These are phyloP conservation scores for Ctenopoma kingsleyae DNA, from an alignment of 2,797 vertebrate species.

Conservation along the genomic window DNA sequence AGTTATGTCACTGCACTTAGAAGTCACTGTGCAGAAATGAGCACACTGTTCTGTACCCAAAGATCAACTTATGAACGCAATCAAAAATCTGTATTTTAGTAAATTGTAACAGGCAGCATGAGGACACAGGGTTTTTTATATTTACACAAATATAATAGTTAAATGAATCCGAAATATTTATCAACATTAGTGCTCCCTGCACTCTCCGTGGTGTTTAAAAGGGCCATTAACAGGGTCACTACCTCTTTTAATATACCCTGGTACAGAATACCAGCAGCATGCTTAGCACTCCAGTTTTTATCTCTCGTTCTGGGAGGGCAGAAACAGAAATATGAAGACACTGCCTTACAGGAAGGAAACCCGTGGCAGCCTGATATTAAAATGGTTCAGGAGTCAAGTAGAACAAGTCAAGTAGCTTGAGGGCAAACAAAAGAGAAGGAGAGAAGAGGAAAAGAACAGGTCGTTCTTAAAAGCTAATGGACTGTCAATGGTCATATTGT, in stretches of 20 bases:
- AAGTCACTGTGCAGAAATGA: not conserved
- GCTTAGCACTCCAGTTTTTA: constrained; percentile 41
- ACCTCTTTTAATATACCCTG: constrained; percentile 51
- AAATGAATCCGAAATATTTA: constrained; percentile 38
- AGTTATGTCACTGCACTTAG: not conserved
- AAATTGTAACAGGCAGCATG: constrained; percentile 1
- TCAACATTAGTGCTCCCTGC: constrained; percentile 14
- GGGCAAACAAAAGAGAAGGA: constrained; percentile 72
- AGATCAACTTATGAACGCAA: not conserved
- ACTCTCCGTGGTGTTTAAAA: constrained; percentile 32
- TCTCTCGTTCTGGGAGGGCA: constrained; percentile 59
- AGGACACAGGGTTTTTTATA: constrained; percentile 5
- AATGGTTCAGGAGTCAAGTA: constrained; percentile 85
- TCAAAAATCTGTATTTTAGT: not conserved
- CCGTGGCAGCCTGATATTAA: constrained; percentile 78
- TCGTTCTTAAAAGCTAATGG: constrained; percentile 81
- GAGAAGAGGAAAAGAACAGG: constrained; percentile 66
- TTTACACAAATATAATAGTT: constrained; percentile 23
- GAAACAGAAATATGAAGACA: constrained; percentile 69
- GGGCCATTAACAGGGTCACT: constrained; percentile 58
- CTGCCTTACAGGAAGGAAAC: constrained; percentile 76
- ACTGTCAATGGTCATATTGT: constrained; percentile 74
- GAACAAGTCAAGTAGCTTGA: constrained; percentile 80
- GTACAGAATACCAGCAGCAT: constrained; percentile 34
- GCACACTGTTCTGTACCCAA: not conserved